Conservation (phyloP, 1,140 invertebrate species). For the Pachyrhynchus sulphureomaculatus region DNA sequence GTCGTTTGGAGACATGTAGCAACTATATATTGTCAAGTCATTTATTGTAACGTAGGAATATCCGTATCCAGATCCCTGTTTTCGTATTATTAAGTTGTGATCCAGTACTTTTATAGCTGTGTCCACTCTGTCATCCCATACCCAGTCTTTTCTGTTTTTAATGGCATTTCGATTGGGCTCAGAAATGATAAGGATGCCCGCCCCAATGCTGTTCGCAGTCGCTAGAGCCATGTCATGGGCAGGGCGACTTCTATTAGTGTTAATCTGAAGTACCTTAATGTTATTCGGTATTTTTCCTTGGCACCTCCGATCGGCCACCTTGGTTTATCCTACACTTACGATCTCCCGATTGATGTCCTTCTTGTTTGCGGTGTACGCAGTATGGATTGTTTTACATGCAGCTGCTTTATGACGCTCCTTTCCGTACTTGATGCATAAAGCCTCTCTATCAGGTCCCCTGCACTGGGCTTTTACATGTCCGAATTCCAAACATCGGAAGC, state of each 20-base stretch:
- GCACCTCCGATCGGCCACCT: not conserved
- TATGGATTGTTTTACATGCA: not conserved
- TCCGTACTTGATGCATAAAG: slow-evolving; percentile 12
- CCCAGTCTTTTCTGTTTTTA: no score
- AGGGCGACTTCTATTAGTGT: no score
- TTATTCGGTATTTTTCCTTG: not conserved
- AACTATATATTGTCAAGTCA: not conserved
- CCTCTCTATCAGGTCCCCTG: slow-evolving; percentile 1
- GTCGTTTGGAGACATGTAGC: slow-evolving; percentile 1
- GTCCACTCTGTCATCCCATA: not conserved
- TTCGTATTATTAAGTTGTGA: not conserved
- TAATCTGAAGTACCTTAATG: not conserved
- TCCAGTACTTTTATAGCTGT: not conserved
- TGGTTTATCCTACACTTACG: not conserved
- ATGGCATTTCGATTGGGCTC: no score
- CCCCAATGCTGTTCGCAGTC: no score
- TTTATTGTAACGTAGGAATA: not conserved
- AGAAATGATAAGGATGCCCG: no score
- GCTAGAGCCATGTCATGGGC: no score
- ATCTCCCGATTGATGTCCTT: slow-evolving; percentile 7
- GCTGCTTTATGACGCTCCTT: slow-evolving; percentile 1
- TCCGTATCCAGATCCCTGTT: not conserved
- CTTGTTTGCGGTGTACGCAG: slow-evolving; percentile 5
- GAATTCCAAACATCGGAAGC: no score
- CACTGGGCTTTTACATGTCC: no score